Evolutionary conservation across 2,113 vertebrate genomes (phyloP).

Genomic region (Struthio camelus): DNA sequence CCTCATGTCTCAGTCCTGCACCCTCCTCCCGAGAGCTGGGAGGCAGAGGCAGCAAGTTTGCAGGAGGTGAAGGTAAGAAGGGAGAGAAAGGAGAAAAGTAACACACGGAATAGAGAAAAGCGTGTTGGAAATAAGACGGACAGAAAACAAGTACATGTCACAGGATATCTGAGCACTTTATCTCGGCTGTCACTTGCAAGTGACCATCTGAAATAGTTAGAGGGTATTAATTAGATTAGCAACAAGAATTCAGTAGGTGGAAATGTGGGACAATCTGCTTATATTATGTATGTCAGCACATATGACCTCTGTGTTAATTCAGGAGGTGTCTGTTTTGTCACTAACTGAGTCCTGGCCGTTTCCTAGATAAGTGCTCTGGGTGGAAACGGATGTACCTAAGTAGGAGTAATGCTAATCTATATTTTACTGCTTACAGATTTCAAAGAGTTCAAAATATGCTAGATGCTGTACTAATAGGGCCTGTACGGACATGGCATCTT

Average conservation of each 20-base stretch:
- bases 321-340: not conserved
- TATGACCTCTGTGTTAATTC: slow-evolving; percentile 1
- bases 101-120: not conserved
- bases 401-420: not conserved
- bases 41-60: not conserved
- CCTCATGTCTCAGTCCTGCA: not conserved
- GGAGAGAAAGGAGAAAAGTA: not conserved
- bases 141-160: not conserved
- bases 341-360: not conserved
- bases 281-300: not conserved
- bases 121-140: not conserved
- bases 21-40: not conserved
- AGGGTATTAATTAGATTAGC: slow-evolving; percentile 8
- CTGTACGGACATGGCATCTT: not conserved
- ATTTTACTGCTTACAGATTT: not conserved
- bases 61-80: not conserved
- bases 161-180: not conserved
- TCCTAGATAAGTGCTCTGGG: not conserved
- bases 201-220: slow-evolving; percentile 29
- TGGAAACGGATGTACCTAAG: not conserved
- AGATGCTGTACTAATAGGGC: not conserved
- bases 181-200: slow-evolving; percentile 3
- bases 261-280: slow-evolving; percentile 23
- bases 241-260: slow-evolving; percentile 46
- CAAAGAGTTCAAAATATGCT: not conserved